phyloP scores from a whole-genome alignment of 2,113 vertebrate species.

The Tretioscincus oriximinensis region DNA sequence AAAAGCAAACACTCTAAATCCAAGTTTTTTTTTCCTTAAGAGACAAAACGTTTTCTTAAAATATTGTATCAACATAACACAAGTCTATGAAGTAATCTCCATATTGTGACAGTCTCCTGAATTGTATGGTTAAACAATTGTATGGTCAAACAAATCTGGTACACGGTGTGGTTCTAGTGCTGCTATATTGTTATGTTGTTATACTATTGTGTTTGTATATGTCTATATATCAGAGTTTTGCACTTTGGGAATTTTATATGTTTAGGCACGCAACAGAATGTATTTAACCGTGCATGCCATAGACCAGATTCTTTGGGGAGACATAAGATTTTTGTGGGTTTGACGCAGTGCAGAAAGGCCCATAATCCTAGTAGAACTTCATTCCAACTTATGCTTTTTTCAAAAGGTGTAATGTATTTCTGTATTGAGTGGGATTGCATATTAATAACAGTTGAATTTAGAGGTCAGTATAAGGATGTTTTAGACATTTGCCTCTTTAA shows the following conservation, averaged over 20 bases:
- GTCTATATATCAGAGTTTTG: too few species aligned
- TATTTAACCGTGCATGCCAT: too few species aligned
- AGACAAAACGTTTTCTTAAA: neutral
- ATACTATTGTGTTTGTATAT: too few species aligned
- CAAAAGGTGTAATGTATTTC: neutral
- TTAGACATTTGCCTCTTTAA: neutral
- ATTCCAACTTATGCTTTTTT: too few species aligned
- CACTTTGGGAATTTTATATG: too few species aligned
- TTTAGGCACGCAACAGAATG: too few species aligned
- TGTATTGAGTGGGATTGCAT: too few species aligned
- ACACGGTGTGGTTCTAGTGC: too few species aligned
- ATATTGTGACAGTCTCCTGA: neutral
- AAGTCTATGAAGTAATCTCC: neutral
- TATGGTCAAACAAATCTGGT: neutral
- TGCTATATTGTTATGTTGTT: too few species aligned
- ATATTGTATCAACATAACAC: neutral
- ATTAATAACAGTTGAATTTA: neutral
- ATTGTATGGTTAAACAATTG: neutral
- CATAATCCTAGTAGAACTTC: too few species aligned
- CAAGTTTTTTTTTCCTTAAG: neutral
- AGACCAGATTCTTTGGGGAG: too few species aligned
- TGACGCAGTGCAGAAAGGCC: neutral
- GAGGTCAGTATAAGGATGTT: neutral
- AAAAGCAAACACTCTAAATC: constrained; percentile 17
- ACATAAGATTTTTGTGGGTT: neutral